These are phyloP conservation scores for Drosophila sordidapex DNA, from an alignment of 2,888 invertebrate species.

Conservation along the genomic window DNA sequence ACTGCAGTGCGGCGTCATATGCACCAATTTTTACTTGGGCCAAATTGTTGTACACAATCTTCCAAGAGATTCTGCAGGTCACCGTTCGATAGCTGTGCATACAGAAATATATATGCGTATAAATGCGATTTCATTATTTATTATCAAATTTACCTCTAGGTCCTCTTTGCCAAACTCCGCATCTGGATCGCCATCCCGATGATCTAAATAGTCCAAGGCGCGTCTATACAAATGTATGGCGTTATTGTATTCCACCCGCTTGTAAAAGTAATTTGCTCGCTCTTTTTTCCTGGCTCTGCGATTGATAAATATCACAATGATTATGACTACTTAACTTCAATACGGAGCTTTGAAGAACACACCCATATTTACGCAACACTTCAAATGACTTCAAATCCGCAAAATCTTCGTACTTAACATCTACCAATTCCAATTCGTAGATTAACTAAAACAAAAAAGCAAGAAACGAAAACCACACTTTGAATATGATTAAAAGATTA, in stretches of 20 bases:
- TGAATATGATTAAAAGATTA: neutral
- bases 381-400: constrained; percentile 88
- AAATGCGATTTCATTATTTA: neutral
- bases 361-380: constrained; percentile 92
- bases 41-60: constrained; percentile 96
- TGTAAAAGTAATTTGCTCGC: constrained; percentile 96
- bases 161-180: constrained; percentile 86
- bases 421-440: constrained; percentile 90
- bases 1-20: constrained; percentile 93
- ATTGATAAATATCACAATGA: constrained; percentile 11
- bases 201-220: constrained; percentile 92
- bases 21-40: constrained; percentile 96
- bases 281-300: constrained; percentile 90
- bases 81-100: constrained; percentile 85
- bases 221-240: constrained; percentile 95
- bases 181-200: constrained; percentile 88
- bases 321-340: neutral
- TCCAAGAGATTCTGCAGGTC: constrained; percentile 90
- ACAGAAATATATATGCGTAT: neutral
- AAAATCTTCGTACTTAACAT: constrained; percentile 88
- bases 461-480: neutral
- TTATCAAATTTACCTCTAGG: constrained; percentile 63
- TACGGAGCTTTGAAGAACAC: constrained; percentile 51
- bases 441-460: constrained; percentile 70
- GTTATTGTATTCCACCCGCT: constrained; percentile 91